Percentiles rank a stretch among this genome's conserved stretches.
Conservation (phyloP, 2,113 vertebrate species). For the Campylomormyrus tamandua region DNA sequence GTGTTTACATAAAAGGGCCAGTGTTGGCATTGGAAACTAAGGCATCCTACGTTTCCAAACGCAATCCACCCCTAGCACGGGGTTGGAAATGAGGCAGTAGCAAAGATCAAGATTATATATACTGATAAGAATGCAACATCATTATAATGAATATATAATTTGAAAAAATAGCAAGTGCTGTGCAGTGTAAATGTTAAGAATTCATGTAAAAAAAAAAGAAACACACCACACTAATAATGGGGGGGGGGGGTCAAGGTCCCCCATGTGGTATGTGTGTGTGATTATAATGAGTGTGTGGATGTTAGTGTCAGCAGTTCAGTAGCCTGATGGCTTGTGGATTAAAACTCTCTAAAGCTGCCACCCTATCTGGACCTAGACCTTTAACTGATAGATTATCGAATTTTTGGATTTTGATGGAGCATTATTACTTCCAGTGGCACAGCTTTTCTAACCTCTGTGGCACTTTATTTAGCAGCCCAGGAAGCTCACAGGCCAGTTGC, state of each 20-base stretch:
- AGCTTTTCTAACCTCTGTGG: constrained; percentile 9
- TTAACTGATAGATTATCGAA: neutral
- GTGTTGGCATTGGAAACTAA: neutral
- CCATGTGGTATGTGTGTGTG: neutral
- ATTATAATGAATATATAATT: neutral
- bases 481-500: neutral
- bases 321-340: neutral
- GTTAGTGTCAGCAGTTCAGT: neutral
- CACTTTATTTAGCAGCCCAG: neutral
- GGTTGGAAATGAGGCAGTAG: too few relatives aligned
- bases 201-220: neutral
- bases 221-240: too few relatives aligned
- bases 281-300: neutral
- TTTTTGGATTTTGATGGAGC: neutral
- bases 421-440: neutral
- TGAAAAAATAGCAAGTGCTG: neutral
- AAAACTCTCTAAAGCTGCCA: neutral
- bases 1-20: neutral
- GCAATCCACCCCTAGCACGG: neutral
- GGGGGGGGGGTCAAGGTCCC: too few relatives aligned
- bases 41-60: neutral
- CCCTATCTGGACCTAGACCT: neutral
- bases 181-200: neutral
- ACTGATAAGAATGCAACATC: too few relatives aligned
- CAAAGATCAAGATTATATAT: neutral